Percentiles rank a stretch among this genome's conserved stretches.
These are phyloP conservation scores for Nomada ruficornis DNA, from an alignment of 2,888 invertebrate species.

Conservation along the genomic window DNA sequence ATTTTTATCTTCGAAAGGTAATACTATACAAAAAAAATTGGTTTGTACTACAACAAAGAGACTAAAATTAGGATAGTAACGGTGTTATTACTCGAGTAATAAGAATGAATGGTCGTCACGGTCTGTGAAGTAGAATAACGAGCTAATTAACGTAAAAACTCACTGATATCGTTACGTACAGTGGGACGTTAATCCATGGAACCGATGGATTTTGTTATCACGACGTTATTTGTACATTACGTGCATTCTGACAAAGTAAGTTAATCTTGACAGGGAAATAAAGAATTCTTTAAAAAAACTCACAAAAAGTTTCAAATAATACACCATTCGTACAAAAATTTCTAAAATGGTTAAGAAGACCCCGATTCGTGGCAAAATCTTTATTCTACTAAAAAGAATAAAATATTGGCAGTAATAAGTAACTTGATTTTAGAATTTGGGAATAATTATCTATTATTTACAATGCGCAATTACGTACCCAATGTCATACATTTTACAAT, in stretches of 20 bases:
- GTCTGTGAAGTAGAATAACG: slow-evolving; percentile 27
- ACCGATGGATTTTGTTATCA: slow-evolving; percentile 2
- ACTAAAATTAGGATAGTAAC: slow-evolving; percentile 22
- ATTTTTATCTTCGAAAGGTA: neutral
- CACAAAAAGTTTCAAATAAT: too few relatives aligned
- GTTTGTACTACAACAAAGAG: slow-evolving; percentile 11
- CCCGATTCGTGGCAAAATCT: too few relatives aligned
- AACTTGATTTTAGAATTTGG: neutral
- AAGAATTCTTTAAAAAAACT: too few relatives aligned
- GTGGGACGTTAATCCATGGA: neutral
- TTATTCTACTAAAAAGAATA: neutral
- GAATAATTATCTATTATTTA: neutral
- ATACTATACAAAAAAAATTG: neutral
- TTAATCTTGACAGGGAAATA: neutral
- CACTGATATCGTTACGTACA: slow-evolving; percentile 12
- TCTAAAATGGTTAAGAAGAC: neutral
- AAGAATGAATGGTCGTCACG: slow-evolving; percentile 23
- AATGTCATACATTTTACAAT: neutral
- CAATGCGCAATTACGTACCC: neutral
- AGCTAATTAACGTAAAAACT: slow-evolving; percentile 30
- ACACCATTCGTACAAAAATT: neutral
- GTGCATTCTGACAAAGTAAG: neutral
- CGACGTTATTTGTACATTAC: neutral
- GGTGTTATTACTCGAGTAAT: slow-evolving; percentile 4
- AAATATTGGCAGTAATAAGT: neutral